A percentile compares a stretch with the other conserved stretches of the same genome.
Evolutionary conservation across 1,140 invertebrate species (phyloP).

Genomic region (Portunus trituberculatus): DNA sequence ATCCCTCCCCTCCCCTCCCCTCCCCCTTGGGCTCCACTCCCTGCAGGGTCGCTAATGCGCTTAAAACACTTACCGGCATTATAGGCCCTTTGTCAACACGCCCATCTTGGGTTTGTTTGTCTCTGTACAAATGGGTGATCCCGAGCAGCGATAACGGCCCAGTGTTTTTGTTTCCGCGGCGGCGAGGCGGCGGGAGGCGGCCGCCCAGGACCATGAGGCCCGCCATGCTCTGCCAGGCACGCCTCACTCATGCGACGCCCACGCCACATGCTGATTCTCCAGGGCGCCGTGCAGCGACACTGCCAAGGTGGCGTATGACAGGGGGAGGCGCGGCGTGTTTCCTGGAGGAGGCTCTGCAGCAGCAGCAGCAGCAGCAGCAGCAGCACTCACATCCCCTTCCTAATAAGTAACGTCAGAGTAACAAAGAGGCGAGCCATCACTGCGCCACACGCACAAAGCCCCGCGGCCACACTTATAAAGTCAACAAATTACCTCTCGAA

Average conservation of each 20-base stretch:
- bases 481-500: constrained; percentile 6
- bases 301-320: not conserved
- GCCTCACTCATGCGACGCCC: not conserved
- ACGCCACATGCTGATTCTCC: not conserved
- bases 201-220: not conserved
- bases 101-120: constrained; percentile 65
- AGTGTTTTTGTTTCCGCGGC: constrained; percentile 41
- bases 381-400: not conserved
- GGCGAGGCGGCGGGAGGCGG: not conserved
- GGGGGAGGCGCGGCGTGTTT: not conserved
- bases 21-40: not conserved
- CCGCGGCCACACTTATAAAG: not conserved
- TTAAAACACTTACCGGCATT: constrained; percentile 72
- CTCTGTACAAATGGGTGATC: constrained; percentile 56
- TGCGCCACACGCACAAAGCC: not conserved
- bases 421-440: not conserved
- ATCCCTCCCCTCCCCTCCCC: no score
- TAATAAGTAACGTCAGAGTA: not conserved
- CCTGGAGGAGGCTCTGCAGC: not conserved
- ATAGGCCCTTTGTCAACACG: constrained; percentile 70
- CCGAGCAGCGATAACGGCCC: not conserved
- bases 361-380: not conserved
- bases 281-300: not conserved
- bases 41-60: constrained; percentile 62
- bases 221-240: not conserved